A percentile compares a stretch with the other conserved stretches of the same genome.
These are phyloP conservation scores for Aphelenchoides avenae DNA, from an alignment of 1,140 invertebrate species.

Conservation along the genomic window DNA sequence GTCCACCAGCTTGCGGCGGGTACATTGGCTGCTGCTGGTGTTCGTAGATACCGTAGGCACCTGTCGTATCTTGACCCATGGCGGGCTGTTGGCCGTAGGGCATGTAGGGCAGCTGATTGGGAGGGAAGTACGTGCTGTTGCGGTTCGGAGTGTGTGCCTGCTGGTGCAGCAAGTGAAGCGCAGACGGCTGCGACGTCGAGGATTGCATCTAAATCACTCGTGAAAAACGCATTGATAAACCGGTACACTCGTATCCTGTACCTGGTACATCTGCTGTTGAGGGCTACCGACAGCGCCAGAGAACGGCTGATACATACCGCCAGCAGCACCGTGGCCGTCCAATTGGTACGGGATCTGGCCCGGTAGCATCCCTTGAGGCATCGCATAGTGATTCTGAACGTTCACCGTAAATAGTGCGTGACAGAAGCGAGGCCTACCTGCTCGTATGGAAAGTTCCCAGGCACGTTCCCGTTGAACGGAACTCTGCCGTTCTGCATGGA, in stretches of 20 bases:
- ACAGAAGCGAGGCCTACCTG: no score
- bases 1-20: neutral
- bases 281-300: neutral
- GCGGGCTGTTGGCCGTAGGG: no score
- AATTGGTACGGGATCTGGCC: neutral
- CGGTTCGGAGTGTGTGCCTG: slow-evolving; percentile 29
- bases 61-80: slow-evolving; percentile 19
- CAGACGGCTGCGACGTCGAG: slow-evolving; percentile 28
- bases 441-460: no score
- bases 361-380: no score
- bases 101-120: neutral
- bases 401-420: no score
- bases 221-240: no score
- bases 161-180: slow-evolving; percentile 31
- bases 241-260: slow-evolving; percentile 1
- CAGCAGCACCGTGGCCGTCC: neutral
- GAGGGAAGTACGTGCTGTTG: slow-evolving; percentile 18
- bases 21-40: slow-evolving; percentile 1
- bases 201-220: slow-evolving; percentile 28
- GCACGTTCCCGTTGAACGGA: no score
- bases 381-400: no score
- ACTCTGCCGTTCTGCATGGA: no score
- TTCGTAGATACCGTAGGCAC: slow-evolving; percentile 3
- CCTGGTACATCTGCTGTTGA: neutral
- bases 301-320: neutral